phyloP scores from a whole-genome alignment of 2,113 vertebrate species.

The Cyanocitta stelleri region DNA sequence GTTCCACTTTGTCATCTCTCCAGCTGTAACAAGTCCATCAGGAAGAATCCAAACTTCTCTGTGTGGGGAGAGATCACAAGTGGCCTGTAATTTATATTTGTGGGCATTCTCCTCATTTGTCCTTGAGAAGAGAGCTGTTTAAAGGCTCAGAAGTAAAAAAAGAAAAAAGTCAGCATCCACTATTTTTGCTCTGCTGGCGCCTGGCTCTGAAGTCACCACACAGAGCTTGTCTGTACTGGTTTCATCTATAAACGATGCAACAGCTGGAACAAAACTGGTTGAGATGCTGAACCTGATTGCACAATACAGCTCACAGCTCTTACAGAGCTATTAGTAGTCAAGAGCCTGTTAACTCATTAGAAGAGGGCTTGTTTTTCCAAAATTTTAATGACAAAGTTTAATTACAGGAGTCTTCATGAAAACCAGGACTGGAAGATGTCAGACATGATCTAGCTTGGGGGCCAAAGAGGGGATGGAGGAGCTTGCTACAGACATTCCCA shows the following conservation, averaged over 20 bases:
- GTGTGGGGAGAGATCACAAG: not conserved
- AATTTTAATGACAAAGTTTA: not conserved
- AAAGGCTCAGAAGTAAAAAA: not conserved
- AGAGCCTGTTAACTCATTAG: conserved; percentile 3
- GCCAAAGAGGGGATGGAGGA: not conserved
- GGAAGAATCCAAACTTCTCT: not conserved
- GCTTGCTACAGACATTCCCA: not conserved
- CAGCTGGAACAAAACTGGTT: conserved; percentile 6
- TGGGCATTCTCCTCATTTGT: not conserved
- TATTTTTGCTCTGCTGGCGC: not conserved
- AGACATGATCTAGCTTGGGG: not conserved
- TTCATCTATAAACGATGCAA: not conserved
- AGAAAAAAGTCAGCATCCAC: not conserved
- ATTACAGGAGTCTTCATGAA: not conserved
- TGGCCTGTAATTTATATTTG: not conserved
- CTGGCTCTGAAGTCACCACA: not conserved
- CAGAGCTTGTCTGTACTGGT: conserved; percentile 19
- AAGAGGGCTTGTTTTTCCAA: not conserved
- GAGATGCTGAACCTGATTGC: conserved; percentile 10
- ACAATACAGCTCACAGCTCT: not conserved
- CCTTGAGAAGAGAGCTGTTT: not conserved
- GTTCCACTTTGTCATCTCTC: not conserved
- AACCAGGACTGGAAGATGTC: not conserved
- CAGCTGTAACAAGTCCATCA: not conserved
- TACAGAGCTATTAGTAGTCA: not conserved